Base-by-base conservation (phyloP, 2,888 invertebrate species). In the Mallateleia sp. region DNA sequence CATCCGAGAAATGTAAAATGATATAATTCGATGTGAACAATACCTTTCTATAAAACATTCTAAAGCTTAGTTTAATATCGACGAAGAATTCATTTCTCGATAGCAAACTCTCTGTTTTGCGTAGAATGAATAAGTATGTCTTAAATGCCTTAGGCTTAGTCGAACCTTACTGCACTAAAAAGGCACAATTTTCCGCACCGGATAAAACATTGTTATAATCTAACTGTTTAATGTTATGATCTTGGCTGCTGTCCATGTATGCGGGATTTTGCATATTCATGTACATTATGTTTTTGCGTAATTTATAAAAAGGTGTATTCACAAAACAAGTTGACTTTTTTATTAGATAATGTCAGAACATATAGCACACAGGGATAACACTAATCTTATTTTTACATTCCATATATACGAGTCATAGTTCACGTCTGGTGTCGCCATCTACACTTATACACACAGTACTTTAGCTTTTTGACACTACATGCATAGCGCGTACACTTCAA, bases 111-210 rank as follows among this genome's bases (percentile, higher is more conserved):
- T 72, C 81, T 78, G 77, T 62, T 86, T 88, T 78, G 62, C 52
- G 54, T 83, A 78, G 82, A 91, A 89, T 87, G 90, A 91, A 88
- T 88, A 85, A 81, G 82, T 86, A 88, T 85, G 71, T 80, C 22
- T 71, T 75, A 82, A 88, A 91, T 90, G 91, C 90, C 89, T 87
- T 90, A 92, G 92, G 91, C 91, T 94, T 94, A 94, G 92, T 93
- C 92, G 91, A 93, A 92, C 92, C 94, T 94, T 94, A 95, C 93
- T 92, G 92, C 92, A 93, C 95, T 95, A 95, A 94, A 94, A 95
- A 95, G 95, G 95, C 95, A 95, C 95, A 94, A 94, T 93, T 93
- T 94, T 93, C 90, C 93, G 93, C 94, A 94, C 93, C 93, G 92
- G 92, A 91, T 93, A 91, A 92, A 93, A 93, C 92, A 90, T 92